These are phyloP conservation scores for Catharus minimus DNA, from an alignment of 2,113 vertebrate species.

Conservation along the genomic window DNA sequence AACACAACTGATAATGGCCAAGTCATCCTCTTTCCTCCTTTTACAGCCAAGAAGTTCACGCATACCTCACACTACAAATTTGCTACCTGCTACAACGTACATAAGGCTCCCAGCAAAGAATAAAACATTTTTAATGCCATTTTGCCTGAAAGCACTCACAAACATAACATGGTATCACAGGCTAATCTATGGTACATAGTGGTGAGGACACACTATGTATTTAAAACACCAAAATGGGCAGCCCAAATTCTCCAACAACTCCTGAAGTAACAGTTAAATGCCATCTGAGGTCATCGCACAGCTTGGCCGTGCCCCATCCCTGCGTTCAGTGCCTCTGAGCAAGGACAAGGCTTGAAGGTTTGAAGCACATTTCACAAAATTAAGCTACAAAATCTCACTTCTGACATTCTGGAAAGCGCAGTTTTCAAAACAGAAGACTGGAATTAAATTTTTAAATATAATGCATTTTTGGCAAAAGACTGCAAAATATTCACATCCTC, in stretches of 20 bases:
- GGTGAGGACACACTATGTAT: rapidly evolving
- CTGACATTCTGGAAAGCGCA: neutral
- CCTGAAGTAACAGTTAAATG: neutral
- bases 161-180: neutral
- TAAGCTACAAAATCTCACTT: neutral
- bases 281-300: neutral
- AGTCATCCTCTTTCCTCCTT: neutral
- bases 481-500: neutral
- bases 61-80: neutral
- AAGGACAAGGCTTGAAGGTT: neutral
- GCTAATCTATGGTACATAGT: neutral
- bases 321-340: rapidly evolving
- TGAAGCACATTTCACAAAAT: neutral
- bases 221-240: neutral
- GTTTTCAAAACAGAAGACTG: neutral
- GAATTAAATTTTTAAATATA: neutral
- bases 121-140: neutral
- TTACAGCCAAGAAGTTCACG: neutral
- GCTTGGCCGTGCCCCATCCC: neutral
- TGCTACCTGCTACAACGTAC: neutral
- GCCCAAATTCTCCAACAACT: neutral
- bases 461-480: neutral
- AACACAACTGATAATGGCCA: neutral
- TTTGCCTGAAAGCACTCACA: neutral
- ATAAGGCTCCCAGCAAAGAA: neutral